Evolutionary conservation across 2,797 vertebrate genomes (phyloP).

Genomic region (Lagorchestes hirsutus): DNA sequence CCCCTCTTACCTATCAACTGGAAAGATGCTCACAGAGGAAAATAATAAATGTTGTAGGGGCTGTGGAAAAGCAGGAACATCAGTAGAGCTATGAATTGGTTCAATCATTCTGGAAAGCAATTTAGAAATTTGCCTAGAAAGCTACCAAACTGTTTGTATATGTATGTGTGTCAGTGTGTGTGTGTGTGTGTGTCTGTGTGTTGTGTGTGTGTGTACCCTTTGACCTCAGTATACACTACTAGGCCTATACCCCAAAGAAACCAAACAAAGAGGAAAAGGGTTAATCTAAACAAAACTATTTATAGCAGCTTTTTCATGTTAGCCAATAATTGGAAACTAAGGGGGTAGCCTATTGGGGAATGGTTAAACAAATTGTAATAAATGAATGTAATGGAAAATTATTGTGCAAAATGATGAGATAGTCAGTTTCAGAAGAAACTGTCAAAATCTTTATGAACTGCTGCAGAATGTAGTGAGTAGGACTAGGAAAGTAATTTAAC

Average conservation of each 20-base stretch:
- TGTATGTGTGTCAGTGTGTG: too few relatives aligned
- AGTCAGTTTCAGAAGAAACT: background rate
- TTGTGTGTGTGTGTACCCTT: background rate
- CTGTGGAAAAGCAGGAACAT: background rate
- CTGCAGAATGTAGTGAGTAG: background rate
- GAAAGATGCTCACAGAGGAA: background rate
- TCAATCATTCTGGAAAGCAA: background rate
- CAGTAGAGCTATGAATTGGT: background rate
- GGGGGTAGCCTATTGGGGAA: background rate
- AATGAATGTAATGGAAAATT: background rate
- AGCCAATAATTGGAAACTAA: background rate
- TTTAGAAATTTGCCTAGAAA: background rate
- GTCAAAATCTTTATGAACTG: background rate
- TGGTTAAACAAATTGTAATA: background rate
- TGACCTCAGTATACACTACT: background rate
- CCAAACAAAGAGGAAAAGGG: background rate
- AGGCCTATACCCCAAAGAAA: background rate
- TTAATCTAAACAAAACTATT: background rate
- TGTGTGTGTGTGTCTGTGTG: too few relatives aligned
- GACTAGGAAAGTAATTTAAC: background rate
- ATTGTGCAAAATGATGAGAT: background rate
- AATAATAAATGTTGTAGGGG: background rate
- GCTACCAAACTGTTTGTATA: background rate
- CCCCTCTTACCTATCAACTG: background rate
- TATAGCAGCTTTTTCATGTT: background rate